Evolutionary conservation across 1,140 invertebrate species (phyloP).

Genomic region (Meloidogyne hapla): DNA sequence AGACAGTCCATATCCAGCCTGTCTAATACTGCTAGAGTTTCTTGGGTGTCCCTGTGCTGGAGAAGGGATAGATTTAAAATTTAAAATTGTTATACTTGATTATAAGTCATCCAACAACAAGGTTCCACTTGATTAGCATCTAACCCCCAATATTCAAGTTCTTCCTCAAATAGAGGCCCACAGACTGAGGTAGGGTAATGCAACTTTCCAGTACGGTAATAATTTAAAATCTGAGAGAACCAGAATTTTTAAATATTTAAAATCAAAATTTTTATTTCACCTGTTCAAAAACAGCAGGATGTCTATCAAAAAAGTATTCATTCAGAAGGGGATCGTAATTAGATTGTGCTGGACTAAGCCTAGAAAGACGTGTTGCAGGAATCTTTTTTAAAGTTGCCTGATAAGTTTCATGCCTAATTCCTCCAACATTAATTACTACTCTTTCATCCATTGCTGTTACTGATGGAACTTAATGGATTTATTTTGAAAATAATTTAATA

Average conservation of each 20-base stretch:
- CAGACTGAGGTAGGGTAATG: constrained; percentile 76
- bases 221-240: constrained; percentile 79
- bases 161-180: constrained; percentile 69
- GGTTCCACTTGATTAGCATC: constrained; percentile 91
- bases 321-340: constrained; percentile 93
- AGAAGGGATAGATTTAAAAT: neutral
- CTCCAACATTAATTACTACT: constrained; percentile 95
- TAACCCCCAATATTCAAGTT: constrained; percentile 91
- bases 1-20: constrained; percentile 68
- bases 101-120: constrained; percentile 94
- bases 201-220: constrained; percentile 70
- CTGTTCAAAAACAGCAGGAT: constrained; percentile 72
- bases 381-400: constrained; percentile 83
- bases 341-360: constrained; percentile 80
- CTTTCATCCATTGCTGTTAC: constrained; percentile 78
- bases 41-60: constrained; percentile 72
- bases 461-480: neutral
- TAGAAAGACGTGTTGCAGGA: constrained; percentile 78
- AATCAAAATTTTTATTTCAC: constrained; percentile 3
- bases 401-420: constrained; percentile 91
- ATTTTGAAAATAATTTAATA: no score
- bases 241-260: constrained; percentile 1
- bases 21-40: constrained; percentile 76
- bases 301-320: constrained; percentile 97
- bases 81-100: constrained; percentile 32